A percentile compares a stretch with the other conserved stretches of the same genome.
Conservation (phyloP, 2,113 vertebrate genomes). For the Nipponia nippon region DNA sequence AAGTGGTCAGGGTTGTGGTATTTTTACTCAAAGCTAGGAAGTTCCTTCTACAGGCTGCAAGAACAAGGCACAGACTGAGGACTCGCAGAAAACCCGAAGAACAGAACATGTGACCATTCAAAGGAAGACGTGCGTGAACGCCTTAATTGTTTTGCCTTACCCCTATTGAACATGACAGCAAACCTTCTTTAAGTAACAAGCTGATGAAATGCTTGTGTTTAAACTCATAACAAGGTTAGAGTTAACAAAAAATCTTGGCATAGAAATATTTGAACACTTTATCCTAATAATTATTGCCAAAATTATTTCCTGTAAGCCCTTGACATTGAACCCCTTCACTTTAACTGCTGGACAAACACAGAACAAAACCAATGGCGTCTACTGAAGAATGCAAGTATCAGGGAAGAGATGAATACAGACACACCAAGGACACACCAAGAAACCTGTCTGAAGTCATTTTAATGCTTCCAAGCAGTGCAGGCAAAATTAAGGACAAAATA, state of each 20-base stretch:
- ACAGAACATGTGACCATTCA: not conserved
- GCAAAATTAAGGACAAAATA: not conserved
- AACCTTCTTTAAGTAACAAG: not conserved
- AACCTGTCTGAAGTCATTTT: not conserved
- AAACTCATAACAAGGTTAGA: not conserved
- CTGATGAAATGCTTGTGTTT: not conserved
- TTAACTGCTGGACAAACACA: conserved; percentile 7
- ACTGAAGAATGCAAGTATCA: not conserved
- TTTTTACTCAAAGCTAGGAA: not conserved
- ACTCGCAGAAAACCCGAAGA: not conserved
- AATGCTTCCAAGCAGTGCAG: not conserved
- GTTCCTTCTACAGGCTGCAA: not conserved
- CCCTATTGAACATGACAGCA: not conserved
- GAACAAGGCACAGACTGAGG: not conserved
- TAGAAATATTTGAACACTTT: not conserved
- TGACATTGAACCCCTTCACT: not conserved
- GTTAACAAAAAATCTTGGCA: not conserved
- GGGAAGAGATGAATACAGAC: not conserved
- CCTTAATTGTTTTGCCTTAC: not conserved
- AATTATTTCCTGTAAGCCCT: not conserved
- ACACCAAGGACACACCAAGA: not conserved
- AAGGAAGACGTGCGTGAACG: not conserved
- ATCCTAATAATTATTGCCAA: conserved; percentile 3
- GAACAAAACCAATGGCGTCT: not conserved
- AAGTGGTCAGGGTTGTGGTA: not conserved